Percentiles rank a stretch among this genome's conserved stretches.
These are phyloP conservation scores for Xenopus borealis DNA, from an alignment of 2,113 vertebrate species.

Conservation along the genomic window DNA sequence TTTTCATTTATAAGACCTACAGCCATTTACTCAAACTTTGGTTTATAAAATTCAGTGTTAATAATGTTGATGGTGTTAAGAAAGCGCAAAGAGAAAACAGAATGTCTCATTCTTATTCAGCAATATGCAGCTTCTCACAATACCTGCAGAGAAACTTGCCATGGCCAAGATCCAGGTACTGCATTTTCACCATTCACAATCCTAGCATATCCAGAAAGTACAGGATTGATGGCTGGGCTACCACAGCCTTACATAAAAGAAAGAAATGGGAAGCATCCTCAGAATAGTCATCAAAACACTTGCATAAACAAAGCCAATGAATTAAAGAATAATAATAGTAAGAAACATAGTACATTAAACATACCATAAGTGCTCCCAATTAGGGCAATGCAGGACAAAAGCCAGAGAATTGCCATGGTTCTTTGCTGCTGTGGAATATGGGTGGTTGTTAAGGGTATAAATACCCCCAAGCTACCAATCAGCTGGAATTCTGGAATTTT, in stretches of 20 bases:
- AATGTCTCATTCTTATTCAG: too few species aligned
- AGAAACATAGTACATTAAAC: background rate
- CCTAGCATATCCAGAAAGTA: conserved; percentile 65
- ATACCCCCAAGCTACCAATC: background rate
- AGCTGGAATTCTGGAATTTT: background rate
- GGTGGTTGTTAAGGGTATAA: background rate
- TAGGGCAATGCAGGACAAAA: conserved; percentile 16
- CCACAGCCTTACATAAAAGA: conserved; percentile 67
- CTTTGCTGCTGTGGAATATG: background rate
- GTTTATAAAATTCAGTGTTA: too few species aligned
- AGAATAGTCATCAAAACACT: background rate
- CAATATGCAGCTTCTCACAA: too few species aligned
- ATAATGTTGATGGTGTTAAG: too few species aligned
- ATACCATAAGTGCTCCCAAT: conserved; percentile 23
- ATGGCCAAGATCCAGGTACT: conserved; percentile 78
- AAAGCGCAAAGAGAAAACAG: too few species aligned
- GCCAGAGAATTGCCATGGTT: conserved; percentile 13
- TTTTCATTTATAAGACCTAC: too few species aligned
- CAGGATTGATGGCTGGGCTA: conserved; percentile 67
- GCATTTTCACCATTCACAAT: conserved; percentile 77
- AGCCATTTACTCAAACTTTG: too few species aligned
- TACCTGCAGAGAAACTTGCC: conserved; percentile 86
- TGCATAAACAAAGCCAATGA: too few species aligned
- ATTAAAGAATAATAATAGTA: background rate
- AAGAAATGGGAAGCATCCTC: background rate